Percentiles rank a stretch among this genome's conserved stretches.
These are phyloP conservation scores for Dicycla oo DNA, from an alignment of 2,888 invertebrate genomes.

Conservation along the genomic window DNA sequence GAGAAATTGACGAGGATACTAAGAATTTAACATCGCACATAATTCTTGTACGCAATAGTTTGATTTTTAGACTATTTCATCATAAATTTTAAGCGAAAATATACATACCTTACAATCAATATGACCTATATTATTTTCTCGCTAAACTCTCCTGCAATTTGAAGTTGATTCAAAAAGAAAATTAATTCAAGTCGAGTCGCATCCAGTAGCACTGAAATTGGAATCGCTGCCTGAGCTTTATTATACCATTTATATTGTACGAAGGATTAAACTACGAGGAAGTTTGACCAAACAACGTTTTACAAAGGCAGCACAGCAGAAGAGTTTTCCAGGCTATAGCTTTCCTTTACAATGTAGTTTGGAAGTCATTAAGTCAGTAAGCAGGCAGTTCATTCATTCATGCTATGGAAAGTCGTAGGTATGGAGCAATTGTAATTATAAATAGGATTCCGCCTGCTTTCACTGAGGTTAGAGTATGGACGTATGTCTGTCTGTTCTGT, in stretches of 20 bases:
- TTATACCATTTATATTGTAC: slow-evolving; percentile 19
- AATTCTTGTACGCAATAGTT: not conserved
- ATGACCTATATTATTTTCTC: not conserved
- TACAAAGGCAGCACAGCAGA: slow-evolving; percentile 11
- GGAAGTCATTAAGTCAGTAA: slow-evolving; percentile 37
- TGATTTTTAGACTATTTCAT: slow-evolving; percentile 13
- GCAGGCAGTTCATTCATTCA: slow-evolving; percentile 17
- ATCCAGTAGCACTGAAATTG: slow-evolving; percentile 15
- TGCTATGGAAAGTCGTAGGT: not conserved
- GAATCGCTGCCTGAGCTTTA: slow-evolving; percentile 5
- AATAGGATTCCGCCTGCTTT: not conserved
- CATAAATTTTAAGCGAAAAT: not conserved
- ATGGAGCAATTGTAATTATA: slow-evolving; percentile 11
- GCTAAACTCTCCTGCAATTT: not conserved
- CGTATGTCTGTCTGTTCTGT: not conserved
- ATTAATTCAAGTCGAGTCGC: slow-evolving; percentile 19
- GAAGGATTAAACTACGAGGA: slow-evolving; percentile 14
- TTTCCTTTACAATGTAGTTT: slow-evolving; percentile 19
- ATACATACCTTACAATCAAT: not conserved
- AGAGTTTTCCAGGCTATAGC: slow-evolving; percentile 9
- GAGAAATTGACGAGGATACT: slow-evolving; percentile 7
- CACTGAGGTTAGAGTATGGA: not conserved
- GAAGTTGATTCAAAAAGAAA: slow-evolving; percentile 21
- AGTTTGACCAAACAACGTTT: slow-evolving; percentile 29
- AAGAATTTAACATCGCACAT: slow-evolving; percentile 8